Evolutionary conservation across 2,113 vertebrate species (phyloP).

Genomic region (Malurus alboscapulatus): DNA sequence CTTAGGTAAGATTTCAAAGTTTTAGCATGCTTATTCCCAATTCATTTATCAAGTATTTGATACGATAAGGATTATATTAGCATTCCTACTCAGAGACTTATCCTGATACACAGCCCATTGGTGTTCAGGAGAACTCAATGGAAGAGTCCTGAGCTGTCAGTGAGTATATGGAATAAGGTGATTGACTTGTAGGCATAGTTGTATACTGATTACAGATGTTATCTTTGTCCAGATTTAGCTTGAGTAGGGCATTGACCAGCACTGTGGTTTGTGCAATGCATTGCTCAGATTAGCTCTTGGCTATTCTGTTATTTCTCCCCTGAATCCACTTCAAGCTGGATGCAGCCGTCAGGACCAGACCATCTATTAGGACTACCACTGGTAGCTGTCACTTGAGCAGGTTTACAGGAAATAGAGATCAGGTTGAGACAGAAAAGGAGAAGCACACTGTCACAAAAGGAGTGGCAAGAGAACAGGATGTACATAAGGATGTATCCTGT

Average conservation of each 20-base stretch:
- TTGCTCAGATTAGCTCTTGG: background rate
- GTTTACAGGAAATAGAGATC: background rate
- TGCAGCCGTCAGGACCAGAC: background rate
- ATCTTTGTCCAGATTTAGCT: background rate
- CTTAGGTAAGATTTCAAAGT: background rate
- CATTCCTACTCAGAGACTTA: background rate
- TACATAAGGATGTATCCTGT: background rate
- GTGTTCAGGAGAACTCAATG: background rate
- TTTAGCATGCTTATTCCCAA: background rate
- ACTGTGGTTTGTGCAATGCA: background rate
- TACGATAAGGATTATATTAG: background rate
- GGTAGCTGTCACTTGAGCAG: background rate
- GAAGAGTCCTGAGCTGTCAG: background rate
- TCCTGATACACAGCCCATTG: background rate
- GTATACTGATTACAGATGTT: background rate
- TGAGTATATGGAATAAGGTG: background rate
- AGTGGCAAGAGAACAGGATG: background rate
- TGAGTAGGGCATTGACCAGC: background rate
- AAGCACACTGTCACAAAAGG: background rate
- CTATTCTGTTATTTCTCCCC: background rate
- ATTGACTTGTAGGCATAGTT: background rate
- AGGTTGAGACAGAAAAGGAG: background rate
- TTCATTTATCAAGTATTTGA: background rate
- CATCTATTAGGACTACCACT: background rate
- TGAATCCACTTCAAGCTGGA: background rate